Percentiles rank a stretch among this genome's conserved stretches.
Conservation (phyloP, 2,888 invertebrate genomes). For the Folsomia manolachei region DNA sequence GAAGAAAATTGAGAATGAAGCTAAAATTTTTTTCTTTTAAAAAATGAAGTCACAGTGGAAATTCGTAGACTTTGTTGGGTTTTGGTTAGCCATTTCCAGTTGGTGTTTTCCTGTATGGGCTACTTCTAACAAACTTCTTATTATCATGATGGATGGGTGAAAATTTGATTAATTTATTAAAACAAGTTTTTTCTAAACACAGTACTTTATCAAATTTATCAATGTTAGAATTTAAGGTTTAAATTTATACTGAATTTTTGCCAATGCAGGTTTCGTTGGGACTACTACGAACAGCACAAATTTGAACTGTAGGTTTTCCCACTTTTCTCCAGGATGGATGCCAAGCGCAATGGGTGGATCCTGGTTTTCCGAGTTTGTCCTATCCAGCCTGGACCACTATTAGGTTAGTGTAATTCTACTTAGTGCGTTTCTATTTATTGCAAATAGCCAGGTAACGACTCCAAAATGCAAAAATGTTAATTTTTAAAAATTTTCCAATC, state of each 20-base stretch:
- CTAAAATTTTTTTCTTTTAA: no score
- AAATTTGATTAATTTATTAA: constrained; percentile 12
- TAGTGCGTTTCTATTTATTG: no score
- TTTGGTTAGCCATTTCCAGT: no score
- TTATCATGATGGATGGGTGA: constrained; percentile 50
- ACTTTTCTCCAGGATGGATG: constrained; percentile 51
- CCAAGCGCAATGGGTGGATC: constrained; percentile 51
- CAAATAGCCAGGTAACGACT: no score
- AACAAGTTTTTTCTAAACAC: not conserved
- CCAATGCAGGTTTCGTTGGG: constrained; percentile 52
- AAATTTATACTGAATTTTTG: no score
- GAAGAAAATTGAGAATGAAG: no score
- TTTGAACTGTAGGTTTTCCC: constrained; percentile 47
- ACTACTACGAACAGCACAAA: constrained; percentile 49
- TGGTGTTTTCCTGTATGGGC: no score
- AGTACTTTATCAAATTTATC: not conserved
- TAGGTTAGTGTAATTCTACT: no score
- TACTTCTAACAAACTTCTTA: constrained; percentile 48
- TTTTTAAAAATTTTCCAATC: no score
- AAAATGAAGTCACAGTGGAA: no score
- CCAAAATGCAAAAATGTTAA: no score
- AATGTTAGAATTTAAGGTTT: not conserved
- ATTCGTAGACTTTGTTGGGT: no score
- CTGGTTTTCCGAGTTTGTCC: constrained; percentile 52
- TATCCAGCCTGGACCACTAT: constrained; percentile 52